Conservation (phyloP, 2,113 vertebrate species). For the Cisticola juncidis region DNA sequence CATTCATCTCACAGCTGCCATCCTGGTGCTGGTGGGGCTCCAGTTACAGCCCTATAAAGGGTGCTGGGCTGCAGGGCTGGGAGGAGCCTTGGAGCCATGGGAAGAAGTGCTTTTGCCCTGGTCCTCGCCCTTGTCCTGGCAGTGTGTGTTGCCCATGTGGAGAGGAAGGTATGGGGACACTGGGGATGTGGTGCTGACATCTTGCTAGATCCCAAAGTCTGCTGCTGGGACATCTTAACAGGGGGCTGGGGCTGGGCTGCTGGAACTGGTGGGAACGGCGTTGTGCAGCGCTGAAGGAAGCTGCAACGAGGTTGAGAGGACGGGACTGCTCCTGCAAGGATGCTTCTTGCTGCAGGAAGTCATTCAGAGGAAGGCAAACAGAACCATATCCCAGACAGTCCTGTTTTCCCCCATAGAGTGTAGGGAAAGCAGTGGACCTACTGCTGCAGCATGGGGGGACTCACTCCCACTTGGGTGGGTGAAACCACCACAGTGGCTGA, state of each 20-base stretch:
- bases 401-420: rapidly evolving
- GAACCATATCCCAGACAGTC: neutral
- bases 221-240: neutral
- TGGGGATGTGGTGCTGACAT: rapidly evolving
- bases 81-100: neutral
- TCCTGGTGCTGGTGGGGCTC: neutral
- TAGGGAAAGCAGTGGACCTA: rapidly evolving
- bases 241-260: neutral
- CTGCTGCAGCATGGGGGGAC: neutral
- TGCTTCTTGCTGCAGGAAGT: rapidly evolving
- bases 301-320: rapidly evolving
- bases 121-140: neutral
- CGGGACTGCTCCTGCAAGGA: neutral
- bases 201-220: neutral
- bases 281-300: rapidly evolving
- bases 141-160: rapidly evolving
- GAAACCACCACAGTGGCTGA: rapidly evolving
- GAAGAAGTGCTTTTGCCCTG: neutral
- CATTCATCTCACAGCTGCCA: neutral
- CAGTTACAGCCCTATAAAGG: slow-evolving; percentile 23
- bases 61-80: rapidly evolving
- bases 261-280: neutral
- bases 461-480: rapidly evolving
- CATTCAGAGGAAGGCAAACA: neutral
- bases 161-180: neutral